Base-by-base conservation (phyloP, 2,113 vertebrate species). In the Procavia capensis region DNA sequence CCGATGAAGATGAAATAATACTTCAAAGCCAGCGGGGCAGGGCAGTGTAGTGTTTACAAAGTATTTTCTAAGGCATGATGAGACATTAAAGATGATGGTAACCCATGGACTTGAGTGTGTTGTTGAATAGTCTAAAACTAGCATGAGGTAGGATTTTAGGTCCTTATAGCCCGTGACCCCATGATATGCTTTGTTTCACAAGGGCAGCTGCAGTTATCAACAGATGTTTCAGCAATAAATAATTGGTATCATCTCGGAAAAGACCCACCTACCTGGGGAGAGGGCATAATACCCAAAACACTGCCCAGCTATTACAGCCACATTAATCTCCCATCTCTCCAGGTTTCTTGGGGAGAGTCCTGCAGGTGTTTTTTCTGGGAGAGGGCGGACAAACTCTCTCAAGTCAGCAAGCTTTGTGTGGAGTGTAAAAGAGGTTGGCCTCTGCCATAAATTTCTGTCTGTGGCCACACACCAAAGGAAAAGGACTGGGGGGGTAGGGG, bases 171-270 rank as follows among this genome's bases (percentile, higher is more conserved):
- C 97, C 96, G 47, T 98, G 98, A 99, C 98, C 98, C 98, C 96
- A 78, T 9, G 97, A 98, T 98, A 97, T 83, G 97, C 98, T 98
- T 98, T 99, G 98, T 98, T 98, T 97, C 94, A 97, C 98, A 88
- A 93, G 98, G 98, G 98, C 99, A 99, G 98, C 98, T 99, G 98
- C 98, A 98, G 98, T 98, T 98, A 98, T 99, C 98, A 98, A 98
- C 99, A 99, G 99, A 98, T 99, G 98, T 99, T 99, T 98, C 98
- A 57, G 98, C 98, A 98, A 98, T 98, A 99, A 99, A 99, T 98
- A 99, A 98, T 98, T 98, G 98, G 98, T 98, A 98, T 98, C 98
- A 98, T 99, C 98, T 97, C 97, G 87, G 98, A 98, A 98, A 98
- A 97, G 98, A 97, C 95, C 95, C 97, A 86, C 94, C 98, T 98